Evolutionary conservation across 2,797 vertebrate species (phyloP), one percentile per base, ranked within the genome.

Genomic region (Danio jaintianensis): DNA sequence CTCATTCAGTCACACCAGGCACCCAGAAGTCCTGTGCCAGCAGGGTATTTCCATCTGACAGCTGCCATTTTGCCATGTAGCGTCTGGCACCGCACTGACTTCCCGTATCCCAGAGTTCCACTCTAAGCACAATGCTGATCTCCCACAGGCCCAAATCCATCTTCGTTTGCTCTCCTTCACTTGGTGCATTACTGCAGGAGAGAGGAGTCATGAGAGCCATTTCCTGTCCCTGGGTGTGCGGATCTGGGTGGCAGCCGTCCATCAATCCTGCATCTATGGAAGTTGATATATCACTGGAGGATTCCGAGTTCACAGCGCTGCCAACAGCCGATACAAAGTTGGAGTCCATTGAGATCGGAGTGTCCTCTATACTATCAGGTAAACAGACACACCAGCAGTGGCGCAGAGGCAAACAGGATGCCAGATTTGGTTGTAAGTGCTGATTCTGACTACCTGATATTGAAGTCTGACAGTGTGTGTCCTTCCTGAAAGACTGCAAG

Each of bases 1-100:
- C 64, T 72, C 59, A 43, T 3, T 90, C 66, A 62, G 77, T 73
- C 48, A 52, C 16, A 20, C 70, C 77, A 50, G 92, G 89, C 40
- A 90, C 76, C 92, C 92, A 93, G 4, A 92, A 76, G 53, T 91
- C 92, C 75, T 89, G 87, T 42, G 90, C 91, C 86, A 93, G 79
- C 45, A 91, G 80, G 18, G 87, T 83, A 48, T 86, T 90, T 85
- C 81, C 92, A 82, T 93, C 91, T 20, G 88, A 92, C 83, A 92
- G 82, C 62, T 87, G 91, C 91, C 93, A 93, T 62, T 91, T 88
- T 38, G 92, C 91, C 64, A 86, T 45, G 82, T 90, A 93, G 45
- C 85, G 81, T n/a, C 83, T 83, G 55, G 90, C 89, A n/a, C 87
- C 84, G 20, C 71, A 71, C 58, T 89, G 88, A 62, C 36, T 70